Evolutionary conservation across 1,140 invertebrate genomes (phyloP), one percentile per base, ranked within the genome.

Genomic region (Megathymus violae): DNA sequence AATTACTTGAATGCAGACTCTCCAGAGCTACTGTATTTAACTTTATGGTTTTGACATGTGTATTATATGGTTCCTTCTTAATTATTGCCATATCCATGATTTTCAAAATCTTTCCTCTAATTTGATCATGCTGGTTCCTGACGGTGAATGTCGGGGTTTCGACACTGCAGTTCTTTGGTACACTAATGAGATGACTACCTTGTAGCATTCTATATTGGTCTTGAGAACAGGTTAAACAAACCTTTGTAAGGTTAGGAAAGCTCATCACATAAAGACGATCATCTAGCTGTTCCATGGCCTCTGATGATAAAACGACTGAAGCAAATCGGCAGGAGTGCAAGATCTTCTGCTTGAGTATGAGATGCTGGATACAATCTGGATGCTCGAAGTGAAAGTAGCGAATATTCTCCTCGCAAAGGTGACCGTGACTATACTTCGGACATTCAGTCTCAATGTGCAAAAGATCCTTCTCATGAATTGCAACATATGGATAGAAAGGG

Each of bases 391-490:
- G 25, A 0, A 9, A n/a, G 7, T 25, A 17, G 19, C 15, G 22
- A 7, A 47, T 4, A 1, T 65, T 48, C 19, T 9, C n/a, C 25
- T 64, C 66, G 36, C 61, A 69, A n/a, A 69, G 41, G 43, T 69
- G 48, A 16, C 27, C 27, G 4, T 6, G 22, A 15, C 41, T 58
- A 13, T 38, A 7, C 62, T 69, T 69, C 67, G 67, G 67, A 17
- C 62, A 69, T 64, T 64, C 62, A 41, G 60, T 9, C 60, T 67
- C 65, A n/a, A 67, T 63, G 65, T 67, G 63, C 60, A 51, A 27
- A 40, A 16, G 50, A 60, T 38, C 34, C n/a, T 25, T 41, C 1
- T 25, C 27, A 47, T 7, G 3, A 15, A 60, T 63, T 51, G 34
- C 65, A n/a, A 46, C n/a, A 13, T 11, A 46, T n/a, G 43, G 43